Base-by-base conservation (phyloP, 2,888 invertebrate genomes). In the Spodoptera exigua region DNA sequence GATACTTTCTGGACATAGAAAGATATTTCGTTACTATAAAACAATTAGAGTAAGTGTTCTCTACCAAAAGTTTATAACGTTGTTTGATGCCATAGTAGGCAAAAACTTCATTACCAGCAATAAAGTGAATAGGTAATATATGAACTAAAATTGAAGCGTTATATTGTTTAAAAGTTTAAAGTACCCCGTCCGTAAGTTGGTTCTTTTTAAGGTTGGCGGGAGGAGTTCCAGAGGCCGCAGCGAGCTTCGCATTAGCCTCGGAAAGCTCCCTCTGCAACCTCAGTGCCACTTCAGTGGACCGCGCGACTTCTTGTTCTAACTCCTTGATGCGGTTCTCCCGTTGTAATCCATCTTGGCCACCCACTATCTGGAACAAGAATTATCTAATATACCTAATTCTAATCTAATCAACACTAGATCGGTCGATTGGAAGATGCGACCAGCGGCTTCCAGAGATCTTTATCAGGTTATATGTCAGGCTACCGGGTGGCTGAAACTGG, bases 301-400 rank as follows among this genome's bases (percentile, higher is more conserved):
- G 95, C 57, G 96, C 95, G 52, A 99, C 92, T 82, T 99, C 99
- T 77, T 97, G 97, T 84, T 99, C 98, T 60, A 99, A 89, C 78
- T 97, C 96, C 78, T 97, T 96, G 58, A 97, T 96, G 79, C 96
- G 96, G 61, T 96, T 96, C 56, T 95, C 94, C 62, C 96, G 95
- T 61, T 96, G 95, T 59, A 95, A 85, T 16, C 95, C 95, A 21
- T 95, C 93, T 75, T 95, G 94, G 4, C 95, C 96, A 4, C 95
- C 96, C 0, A 94, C 94, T 82, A 95, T 88, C 94, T 90, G 87
- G 73, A 67, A 55, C 13, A 53, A 0, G 40, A n/a, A 17, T 27
- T 3, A 37, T 10, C 14, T 21, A 18, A 13, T 9, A 18, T 34
- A 12, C 7, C 13, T 1, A 18, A 21, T 36, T 34, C 10, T 14